Conservation (phyloP, 1,140 invertebrate species). For the Calliopsis andreniformis region DNA sequence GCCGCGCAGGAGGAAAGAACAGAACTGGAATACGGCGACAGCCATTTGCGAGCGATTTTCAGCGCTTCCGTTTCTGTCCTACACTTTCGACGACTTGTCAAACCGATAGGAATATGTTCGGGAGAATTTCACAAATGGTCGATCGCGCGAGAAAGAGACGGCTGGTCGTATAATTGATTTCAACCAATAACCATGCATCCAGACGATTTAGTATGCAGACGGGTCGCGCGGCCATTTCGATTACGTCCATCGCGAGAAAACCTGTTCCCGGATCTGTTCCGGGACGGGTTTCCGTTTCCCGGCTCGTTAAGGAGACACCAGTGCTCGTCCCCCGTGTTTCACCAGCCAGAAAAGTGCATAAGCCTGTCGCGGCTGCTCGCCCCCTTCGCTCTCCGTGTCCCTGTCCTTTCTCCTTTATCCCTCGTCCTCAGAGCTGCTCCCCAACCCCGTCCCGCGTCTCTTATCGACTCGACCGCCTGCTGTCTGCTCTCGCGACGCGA, state of each 20-base stretch:
- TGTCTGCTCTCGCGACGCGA: neutral
- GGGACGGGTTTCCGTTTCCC: constrained; percentile 71
- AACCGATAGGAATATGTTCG: too few relatives aligned
- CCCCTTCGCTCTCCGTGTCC: constrained; percentile 6
- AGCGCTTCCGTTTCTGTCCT: neutral
- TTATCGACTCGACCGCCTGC: neutral
- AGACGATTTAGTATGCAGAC: constrained; percentile 51
- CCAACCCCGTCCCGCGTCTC: neutral
- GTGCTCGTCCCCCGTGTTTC: constrained; percentile 23
- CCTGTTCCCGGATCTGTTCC: constrained; percentile 68
- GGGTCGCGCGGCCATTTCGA: constrained; percentile 46
- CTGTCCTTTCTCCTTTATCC: constrained; percentile 43
- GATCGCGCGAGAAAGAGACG: too few relatives aligned
- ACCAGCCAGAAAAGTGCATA: constrained; percentile 61
- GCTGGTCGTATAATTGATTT: constrained; percentile 24
- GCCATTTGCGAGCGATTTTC: too few relatives aligned
- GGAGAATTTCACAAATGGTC: too few relatives aligned
- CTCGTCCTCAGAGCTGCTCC: neutral
- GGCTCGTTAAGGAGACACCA: constrained; percentile 66
- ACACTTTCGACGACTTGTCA: too few relatives aligned
- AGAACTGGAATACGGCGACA: constrained; percentile 1
- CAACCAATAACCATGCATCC: neutral
- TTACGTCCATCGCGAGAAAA: constrained; percentile 61
- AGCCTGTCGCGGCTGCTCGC: constrained; percentile 41
- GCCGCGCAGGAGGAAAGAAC: neutral